Percentiles rank a stretch among this genome's conserved stretches.
phyloP scores from a whole-genome alignment of 2,797 vertebrate genomes.

The Anguilla marmorata region DNA sequence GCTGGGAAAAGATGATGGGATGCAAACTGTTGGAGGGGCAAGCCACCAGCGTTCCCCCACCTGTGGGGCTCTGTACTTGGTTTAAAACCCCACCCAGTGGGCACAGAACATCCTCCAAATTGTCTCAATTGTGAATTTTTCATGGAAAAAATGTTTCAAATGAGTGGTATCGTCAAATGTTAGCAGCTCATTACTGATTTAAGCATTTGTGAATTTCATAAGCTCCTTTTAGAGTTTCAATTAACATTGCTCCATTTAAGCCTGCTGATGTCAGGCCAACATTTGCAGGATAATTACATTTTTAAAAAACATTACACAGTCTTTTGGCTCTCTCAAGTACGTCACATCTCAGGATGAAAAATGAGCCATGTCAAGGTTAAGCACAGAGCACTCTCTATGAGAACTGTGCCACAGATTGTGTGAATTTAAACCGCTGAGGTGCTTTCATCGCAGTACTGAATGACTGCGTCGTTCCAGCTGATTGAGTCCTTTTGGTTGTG shows the following conservation, averaged over 20 bases:
- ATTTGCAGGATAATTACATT: background rate
- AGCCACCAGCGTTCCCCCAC: background rate
- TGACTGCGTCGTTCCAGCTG: background rate
- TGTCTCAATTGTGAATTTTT: background rate
- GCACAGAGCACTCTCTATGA: background rate
- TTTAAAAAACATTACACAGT: background rate
- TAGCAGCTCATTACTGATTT: background rate
- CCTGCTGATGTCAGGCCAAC: background rate
- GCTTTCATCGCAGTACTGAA: background rate
- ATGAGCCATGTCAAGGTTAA: background rate
- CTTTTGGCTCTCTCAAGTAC: background rate
- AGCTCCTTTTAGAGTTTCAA: constrained; percentile 1
- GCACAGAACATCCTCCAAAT: background rate
- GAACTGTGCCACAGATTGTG: background rate
- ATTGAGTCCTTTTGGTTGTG: background rate
- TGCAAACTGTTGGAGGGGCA: background rate
- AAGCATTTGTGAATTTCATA: background rate
- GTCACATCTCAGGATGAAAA: background rate
- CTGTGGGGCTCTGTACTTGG: background rate
- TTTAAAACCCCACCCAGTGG: background rate
- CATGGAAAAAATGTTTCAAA: background rate
- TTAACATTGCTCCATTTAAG: background rate
- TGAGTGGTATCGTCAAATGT: background rate
- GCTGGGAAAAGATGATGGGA: background rate
- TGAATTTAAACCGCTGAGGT: background rate